phyloP scores from a whole-genome alignment of 2,797 vertebrate species.

The Benthosema pterotum region DNA sequence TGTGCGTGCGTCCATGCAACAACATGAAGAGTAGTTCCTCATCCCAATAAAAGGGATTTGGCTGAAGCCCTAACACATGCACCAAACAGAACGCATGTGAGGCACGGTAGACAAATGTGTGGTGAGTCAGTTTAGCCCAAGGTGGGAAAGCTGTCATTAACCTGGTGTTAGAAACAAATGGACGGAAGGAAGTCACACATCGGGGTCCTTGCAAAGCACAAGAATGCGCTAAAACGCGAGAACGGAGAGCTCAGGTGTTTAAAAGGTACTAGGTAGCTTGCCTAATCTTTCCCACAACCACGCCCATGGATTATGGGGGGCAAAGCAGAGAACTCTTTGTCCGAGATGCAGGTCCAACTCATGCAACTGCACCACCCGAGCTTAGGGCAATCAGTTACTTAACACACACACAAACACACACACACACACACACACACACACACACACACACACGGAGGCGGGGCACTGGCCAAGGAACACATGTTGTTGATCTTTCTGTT shows the following conservation, averaged over 20 bases:
- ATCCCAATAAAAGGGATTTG: no score
- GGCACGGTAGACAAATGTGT: no score
- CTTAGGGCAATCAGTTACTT: slow-evolving; percentile 68
- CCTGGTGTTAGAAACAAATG: no score
- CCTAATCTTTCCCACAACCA: slow-evolving; percentile 44
- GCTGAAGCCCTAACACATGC: no score
- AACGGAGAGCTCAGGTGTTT: slow-evolving; percentile 53
- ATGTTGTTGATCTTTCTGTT: slow-evolving; percentile 28
- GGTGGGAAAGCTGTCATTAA: no score
- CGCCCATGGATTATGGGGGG: slow-evolving; percentile 57
- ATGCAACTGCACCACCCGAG: slow-evolving; percentile 41
- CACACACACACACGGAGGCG: not conserved
- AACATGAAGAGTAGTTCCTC: no score
- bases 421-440: no score
- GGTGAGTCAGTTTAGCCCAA: no score
- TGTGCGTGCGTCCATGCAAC: no score
- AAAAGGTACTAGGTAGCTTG: slow-evolving; percentile 24
- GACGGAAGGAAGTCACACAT: no score
- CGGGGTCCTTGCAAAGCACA: not conserved
- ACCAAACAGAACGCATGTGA: no score
- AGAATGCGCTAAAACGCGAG: not conserved
- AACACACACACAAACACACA: slow-evolving; percentile 20
- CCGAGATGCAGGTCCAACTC: slow-evolving; percentile 6
- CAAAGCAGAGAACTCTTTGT: slow-evolving; percentile 51
- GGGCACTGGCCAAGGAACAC: slow-evolving; percentile 43